Conservation (phyloP, 2,113 vertebrate species). For the Epinephelus lanceolatus region DNA sequence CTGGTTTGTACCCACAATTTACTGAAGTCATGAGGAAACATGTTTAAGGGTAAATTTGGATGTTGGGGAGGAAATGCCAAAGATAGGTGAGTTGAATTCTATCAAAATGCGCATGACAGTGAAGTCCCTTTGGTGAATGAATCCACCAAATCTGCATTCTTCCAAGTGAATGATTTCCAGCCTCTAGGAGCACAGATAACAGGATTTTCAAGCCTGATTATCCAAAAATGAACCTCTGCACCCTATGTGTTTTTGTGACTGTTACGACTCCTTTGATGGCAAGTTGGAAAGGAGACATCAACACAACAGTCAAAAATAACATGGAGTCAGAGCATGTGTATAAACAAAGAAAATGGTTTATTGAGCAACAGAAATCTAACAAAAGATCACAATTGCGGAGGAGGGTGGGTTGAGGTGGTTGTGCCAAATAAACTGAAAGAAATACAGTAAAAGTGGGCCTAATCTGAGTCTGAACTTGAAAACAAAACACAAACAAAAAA, state of each 20-base stretch:
- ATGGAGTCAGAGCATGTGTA: no score
- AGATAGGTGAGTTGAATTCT: neutral
- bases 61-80: neutral
- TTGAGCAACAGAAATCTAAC: no score
- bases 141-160: conserved; percentile 29
- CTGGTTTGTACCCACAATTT: neutral
- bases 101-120: neutral
- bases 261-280: no score
- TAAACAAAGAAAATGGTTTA: no score
- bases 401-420: no score
- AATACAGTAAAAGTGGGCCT: no score
- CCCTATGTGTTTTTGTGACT: conserved; percentile 1
- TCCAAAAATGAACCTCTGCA: conserved; percentile 19
- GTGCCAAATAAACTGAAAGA: no score
- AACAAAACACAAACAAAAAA: no score
- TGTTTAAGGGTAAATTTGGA: neutral
- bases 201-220: conserved; percentile 29
- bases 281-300: no score
- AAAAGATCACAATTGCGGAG: no score
- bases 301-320: no score
- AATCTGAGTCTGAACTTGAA: no score
- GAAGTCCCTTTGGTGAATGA: neutral
- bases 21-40: neutral
- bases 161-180: conserved; percentile 23
- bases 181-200: neutral